Conservation (phyloP, 2,113 vertebrate genomes). For the Podilymbus podiceps region DNA sequence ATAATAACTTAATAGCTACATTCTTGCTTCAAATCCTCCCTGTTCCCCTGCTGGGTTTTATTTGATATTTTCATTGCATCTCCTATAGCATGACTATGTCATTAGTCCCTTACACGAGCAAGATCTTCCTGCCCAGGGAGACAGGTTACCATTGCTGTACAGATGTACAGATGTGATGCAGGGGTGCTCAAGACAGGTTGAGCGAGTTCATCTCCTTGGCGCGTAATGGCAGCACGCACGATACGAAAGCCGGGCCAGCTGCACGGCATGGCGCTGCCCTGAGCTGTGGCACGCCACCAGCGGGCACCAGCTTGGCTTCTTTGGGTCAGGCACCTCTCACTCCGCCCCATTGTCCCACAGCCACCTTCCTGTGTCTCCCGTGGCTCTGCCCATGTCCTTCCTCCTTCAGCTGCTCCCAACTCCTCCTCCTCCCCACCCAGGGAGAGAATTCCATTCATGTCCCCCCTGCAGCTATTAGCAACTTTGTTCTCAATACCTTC, state of each 20-base stretch:
- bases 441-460: background rate
- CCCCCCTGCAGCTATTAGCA: fast-evolving
- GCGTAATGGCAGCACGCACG: fast-evolving
- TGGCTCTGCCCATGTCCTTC: background rate
- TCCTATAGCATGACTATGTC: background rate
- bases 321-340: background rate
- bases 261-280: background rate
- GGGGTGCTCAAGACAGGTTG: background rate
- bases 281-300: background rate
- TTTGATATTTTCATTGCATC: background rate
- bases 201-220: background rate
- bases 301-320: background rate
- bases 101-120: background rate
- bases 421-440: background rate
- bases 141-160: fast-evolving
- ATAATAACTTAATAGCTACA: too few relatives aligned
- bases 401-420: background rate
- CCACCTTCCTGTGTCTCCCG: background rate
- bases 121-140: background rate
- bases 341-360: background rate
- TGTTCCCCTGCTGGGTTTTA: background rate
- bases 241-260: background rate
- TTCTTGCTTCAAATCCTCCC: background rate
- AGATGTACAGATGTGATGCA: background rate
- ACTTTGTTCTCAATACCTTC: background rate